Percentiles rank a stretch among this genome's conserved stretches.
Conservation (phyloP, 2,797 vertebrate genomes). For the Ceyx erithaca region DNA sequence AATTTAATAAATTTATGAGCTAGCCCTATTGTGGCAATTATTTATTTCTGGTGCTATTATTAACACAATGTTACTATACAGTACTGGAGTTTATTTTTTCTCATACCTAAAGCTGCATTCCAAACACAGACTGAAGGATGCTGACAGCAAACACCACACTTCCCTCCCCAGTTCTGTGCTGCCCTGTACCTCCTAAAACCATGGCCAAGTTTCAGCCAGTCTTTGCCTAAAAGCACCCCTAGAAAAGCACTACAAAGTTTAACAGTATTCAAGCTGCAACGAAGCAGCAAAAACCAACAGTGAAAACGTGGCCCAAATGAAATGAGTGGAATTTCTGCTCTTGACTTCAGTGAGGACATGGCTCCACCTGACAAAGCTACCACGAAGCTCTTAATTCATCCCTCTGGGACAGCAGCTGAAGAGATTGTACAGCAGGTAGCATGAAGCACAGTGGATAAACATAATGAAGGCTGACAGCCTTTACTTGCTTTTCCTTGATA, state of each 20-base stretch:
- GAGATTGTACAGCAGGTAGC: background rate
- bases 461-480: constrained; percentile 14
- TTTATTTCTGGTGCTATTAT: background rate
- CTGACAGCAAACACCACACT: background rate
- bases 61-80: background rate
- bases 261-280: background rate
- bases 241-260: background rate
- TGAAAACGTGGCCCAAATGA: background rate
- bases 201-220: background rate
- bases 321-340: background rate
- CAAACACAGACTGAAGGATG: background rate
- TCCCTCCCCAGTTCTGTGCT: background rate
- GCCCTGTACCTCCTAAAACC: background rate
- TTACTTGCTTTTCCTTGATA: background rate
- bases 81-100: background rate
- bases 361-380: background rate
- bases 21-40: background rate
- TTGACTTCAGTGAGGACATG: background rate
- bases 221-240: background rate
- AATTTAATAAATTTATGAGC: background rate
- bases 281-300: background rate
- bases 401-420: background rate
- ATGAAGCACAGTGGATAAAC: background rate
- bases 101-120: background rate
- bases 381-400: background rate